Percentiles rank a stretch among this genome's conserved stretches.
phyloP scores from a whole-genome alignment of 2,113 vertebrate species.

The Centropus bengalensis region DNA sequence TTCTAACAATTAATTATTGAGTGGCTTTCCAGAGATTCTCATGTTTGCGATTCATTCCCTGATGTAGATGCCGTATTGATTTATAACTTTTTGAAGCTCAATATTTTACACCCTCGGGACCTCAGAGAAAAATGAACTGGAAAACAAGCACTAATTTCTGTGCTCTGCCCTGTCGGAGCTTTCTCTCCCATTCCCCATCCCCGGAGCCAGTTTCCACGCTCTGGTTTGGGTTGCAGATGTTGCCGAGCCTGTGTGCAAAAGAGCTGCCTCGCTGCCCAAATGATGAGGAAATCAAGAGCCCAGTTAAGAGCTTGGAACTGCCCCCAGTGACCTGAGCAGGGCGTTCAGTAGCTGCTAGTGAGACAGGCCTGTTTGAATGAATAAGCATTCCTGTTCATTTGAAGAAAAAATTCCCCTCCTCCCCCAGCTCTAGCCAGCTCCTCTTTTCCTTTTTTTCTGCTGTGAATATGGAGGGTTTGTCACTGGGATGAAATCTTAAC shows the following conservation, averaged over 20 bases:
- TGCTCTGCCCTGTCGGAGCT: neutral
- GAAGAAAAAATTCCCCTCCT: neutral
- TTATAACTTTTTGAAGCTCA: slow-evolving; percentile 33
- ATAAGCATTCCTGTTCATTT: neutral
- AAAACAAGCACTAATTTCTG: neutral
- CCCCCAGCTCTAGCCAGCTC: slow-evolving; percentile 9
- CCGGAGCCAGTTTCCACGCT: neutral
- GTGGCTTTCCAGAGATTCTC: slow-evolving; percentile 17
- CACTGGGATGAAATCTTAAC: neutral
- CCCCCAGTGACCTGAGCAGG: slow-evolving; percentile 22
- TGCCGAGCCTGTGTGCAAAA: neutral
- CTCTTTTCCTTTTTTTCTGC: neutral
- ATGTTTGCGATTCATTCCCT: slow-evolving; percentile 11
- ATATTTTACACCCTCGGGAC: neutral
- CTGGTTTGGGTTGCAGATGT: neutral
- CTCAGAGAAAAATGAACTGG: neutral
- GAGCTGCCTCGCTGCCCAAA: slow-evolving; percentile 35
- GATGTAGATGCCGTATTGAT: slow-evolving; percentile 22
- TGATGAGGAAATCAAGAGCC: slow-evolving; percentile 46
- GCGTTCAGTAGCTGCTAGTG: neutral
- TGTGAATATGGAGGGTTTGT: neutral
- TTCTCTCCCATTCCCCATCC: fast-evolving
- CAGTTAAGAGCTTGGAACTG: slow-evolving; percentile 31
- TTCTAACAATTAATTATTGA: slow-evolving; percentile 44
- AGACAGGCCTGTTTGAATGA: slow-evolving; percentile 21